Evolutionary conservation across 2,888 invertebrate genomes (phyloP), one percentile per base, ranked within the genome.

Genomic region (Synergus gifuensis): DNA sequence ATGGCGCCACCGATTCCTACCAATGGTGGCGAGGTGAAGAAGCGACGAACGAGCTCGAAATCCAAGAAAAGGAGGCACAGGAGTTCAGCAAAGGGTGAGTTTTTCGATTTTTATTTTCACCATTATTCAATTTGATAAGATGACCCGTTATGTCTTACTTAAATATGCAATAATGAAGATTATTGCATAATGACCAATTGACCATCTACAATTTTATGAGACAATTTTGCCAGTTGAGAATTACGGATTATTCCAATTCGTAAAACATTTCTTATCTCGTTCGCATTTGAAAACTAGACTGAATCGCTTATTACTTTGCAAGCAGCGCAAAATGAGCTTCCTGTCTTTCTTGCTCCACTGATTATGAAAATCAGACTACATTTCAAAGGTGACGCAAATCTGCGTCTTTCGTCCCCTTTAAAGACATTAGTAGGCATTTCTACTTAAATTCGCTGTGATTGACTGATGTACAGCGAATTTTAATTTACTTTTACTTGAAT

Each of bases 1-100:
- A 93, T 93, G 93, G 93, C 94, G 0, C 93, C 94, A 0, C 94
- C 94, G 1, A 86, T 92, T 88, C 84, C 93, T 88, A 88, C 92
- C 82, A 83, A 85, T 14, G 85, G 91, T n/a, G 64, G 67, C 54
- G 12, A 83, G 64, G 44, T 79, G 4, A 80, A 83, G 66, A 82
- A 83, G 40, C 79, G 67, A 9, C 64, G 82, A 11, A 81, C 79
- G 11, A 82, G 78, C 64, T 58, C 80, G 1, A 83, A 81, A 54
- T 8, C 81, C 0, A 80, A 69, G 14, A 81, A 81, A 63, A 81
- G 79, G 66, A 77, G 66, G 4, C 78, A 77, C 4, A 87, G 83
- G 22, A 86, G 83, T 66, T 81, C 82, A 66, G 60, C 83, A 76
- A 89, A 85, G 76, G 88, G 90, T 90, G 54, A 86, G 87, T 83